Conservation (phyloP, 2,113 vertebrate species). For the Eublepharis macularius region DNA sequence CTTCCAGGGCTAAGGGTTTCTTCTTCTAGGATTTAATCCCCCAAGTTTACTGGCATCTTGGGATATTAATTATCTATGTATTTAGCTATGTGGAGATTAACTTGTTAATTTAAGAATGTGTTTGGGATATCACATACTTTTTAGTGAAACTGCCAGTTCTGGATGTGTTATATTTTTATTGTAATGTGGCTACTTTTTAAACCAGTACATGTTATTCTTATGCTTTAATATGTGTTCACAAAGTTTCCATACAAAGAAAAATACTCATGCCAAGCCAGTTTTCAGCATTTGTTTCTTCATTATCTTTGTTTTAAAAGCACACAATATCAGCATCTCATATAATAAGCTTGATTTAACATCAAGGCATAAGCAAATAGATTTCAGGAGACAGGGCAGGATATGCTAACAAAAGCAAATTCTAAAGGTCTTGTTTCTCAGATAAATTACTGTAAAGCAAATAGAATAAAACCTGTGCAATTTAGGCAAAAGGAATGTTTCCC, state of each 20-base stretch:
- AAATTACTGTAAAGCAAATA: constrained; percentile 42
- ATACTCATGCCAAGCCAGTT: not conserved
- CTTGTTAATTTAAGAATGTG: constrained; percentile 66
- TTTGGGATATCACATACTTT: constrained; percentile 67
- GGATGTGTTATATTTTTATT: constrained; percentile 48
- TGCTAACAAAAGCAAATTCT: constrained; percentile 69
- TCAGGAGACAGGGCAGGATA: constrained; percentile 64
- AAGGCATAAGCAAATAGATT: constrained; percentile 58
- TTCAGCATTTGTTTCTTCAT: constrained; percentile 23
- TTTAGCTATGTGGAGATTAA: constrained; percentile 68
- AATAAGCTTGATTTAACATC: constrained; percentile 55
- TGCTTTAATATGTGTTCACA: constrained; percentile 24
- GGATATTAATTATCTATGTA: constrained; percentile 72
- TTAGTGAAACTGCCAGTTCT: constrained; percentile 68
- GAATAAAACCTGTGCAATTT: constrained; percentile 50
- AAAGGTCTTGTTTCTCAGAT: constrained; percentile 60
- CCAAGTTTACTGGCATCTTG: constrained; percentile 69
- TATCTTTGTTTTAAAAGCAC: constrained; percentile 30
- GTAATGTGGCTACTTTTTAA: constrained; percentile 51
- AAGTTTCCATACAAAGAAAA: constrained; percentile 1
- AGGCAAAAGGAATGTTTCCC: constrained; percentile 52
- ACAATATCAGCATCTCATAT: constrained; percentile 26
- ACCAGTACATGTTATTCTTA: constrained; percentile 31
- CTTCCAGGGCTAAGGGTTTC: constrained; percentile 72
- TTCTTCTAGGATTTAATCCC: constrained; percentile 79